These are phyloP conservation scores for Pipistrellus kuhlii DNA, from an alignment of 2,797 vertebrate species.

Conservation along the genomic window DNA sequence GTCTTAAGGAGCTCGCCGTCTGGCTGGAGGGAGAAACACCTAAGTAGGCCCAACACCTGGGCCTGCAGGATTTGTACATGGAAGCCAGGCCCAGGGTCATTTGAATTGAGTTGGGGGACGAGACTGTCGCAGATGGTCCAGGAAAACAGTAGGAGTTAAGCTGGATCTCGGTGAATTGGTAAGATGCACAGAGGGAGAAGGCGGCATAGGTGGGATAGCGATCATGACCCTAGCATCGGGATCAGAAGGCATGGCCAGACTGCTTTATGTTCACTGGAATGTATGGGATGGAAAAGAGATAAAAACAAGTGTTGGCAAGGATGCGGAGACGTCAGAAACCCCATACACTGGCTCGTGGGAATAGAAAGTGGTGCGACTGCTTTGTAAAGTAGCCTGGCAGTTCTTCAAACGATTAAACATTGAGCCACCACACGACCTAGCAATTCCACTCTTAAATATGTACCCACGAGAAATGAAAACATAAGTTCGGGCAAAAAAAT, in stretches of 20 bases:
- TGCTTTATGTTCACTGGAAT: too few species aligned
- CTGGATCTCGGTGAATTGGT: background rate
- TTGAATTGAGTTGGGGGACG: background rate
- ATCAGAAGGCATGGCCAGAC: background rate
- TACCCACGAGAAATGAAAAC: background rate
- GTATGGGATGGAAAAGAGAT: background rate
- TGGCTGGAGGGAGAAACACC: background rate
- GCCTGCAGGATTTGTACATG: background rate
- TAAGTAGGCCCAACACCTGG: background rate
- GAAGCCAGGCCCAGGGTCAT: background rate
- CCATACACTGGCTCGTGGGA: background rate
- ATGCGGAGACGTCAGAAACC: background rate
- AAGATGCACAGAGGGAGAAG: background rate
- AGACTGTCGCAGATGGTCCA: background rate
- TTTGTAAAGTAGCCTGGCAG: background rate
- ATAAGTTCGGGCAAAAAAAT: background rate
- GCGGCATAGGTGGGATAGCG: too few species aligned
- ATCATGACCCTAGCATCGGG: accelerated
- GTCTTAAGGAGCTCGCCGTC: background rate
- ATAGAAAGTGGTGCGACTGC: background rate
- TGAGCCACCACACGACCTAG: background rate
- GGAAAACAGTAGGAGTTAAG: background rate
- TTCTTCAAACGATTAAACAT: background rate
- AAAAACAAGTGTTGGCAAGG: background rate
- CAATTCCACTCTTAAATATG: background rate